Evolutionary conservation across 2,797 vertebrate genomes (phyloP).

Genomic region (Ctenosaura bakeri): DNA sequence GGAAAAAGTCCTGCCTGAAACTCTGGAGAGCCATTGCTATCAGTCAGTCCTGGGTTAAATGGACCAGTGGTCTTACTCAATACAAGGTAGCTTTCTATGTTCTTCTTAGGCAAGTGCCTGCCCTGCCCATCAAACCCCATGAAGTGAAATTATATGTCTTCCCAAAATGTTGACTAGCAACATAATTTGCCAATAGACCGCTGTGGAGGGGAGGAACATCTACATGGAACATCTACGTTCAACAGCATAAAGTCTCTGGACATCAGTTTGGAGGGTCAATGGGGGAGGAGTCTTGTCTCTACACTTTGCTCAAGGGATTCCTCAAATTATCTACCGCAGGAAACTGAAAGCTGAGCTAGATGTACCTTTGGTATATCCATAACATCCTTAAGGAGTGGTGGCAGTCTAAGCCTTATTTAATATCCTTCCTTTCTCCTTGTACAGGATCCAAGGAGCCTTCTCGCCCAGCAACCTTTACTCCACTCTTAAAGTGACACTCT

Average conservation of each 20-base stretch:
- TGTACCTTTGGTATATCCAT: neutral
- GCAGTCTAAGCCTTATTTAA: neutral
- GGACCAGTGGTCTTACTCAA: too few species aligned
- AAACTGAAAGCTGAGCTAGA: neutral
- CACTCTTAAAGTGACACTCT: neutral
- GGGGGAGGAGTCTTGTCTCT: neutral
- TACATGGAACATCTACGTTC: neutral
- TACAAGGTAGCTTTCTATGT: neutral
- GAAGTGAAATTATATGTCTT: neutral
- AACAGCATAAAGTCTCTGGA: neutral
- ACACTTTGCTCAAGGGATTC: neutral
- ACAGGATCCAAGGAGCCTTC: too few species aligned
- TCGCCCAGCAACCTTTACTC: neutral
- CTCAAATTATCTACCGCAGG: neutral
- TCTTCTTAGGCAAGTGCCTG: neutral
- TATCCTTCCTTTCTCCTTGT: neutral
- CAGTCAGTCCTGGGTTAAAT: too few species aligned
- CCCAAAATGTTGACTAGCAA: neutral
- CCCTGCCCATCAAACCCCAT: too few species aligned
- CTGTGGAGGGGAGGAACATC: neutral
- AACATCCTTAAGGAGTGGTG: neutral
- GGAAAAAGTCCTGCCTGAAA: too few species aligned
- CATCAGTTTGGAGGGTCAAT: neutral
- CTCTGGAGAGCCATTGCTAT: too few species aligned
- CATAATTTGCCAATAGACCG: neutral